Evolutionary conservation across 2,797 vertebrate genomes (phyloP), one percentile per base, ranked within the genome.

Genomic region (Myotis daubentonii): DNA sequence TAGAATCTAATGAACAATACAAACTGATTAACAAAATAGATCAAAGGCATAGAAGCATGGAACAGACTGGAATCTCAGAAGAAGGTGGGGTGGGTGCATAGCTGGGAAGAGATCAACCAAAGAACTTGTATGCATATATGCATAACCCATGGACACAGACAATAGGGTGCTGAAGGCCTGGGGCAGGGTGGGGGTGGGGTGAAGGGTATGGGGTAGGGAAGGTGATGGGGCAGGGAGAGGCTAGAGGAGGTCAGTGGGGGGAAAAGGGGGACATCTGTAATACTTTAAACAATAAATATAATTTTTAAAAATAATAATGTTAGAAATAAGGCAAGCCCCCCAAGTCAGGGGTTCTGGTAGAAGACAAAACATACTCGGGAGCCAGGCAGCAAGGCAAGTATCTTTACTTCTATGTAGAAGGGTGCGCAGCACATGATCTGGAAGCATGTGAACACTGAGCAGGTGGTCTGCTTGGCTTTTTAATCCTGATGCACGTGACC

Each of bases 161-260:
- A 65, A 65, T 65, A 65, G 62, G 28, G 62, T n/a, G 62, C 15
- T 16, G 13, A 65, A n/a, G 30, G 13, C 5, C 62, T 65, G 30
- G 30, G 30, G 30, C 28, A 65, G 62, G 13, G 28, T 15, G 28
- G 30, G 60, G 28, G 13, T 11, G 0, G 28, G 13, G 28, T 65
- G 28, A n/a, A n/a, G 5, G 5, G 25, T 28, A 28, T 11, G 2
- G 6, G 28, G 5, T 15, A 2, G 13, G 62, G 28, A 6, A n/a
- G 22, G 62, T 16, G 30, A 8, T 1, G 57, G 57, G 57, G 57
- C 11, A 60, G 25, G 57, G 25, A 28, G 57, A 60, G 11, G 57
- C 25, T 60, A 60, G 11, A 60, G 13, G 28, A n/a, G 62, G 30
- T 65, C 15, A 65, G n/a, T 65, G 62, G 13, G 62, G 62, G 55